These are phyloP conservation scores for Petrocephalus schoutedeni DNA, from an alignment of 2,797 vertebrate species.

Conservation along the genomic window DNA sequence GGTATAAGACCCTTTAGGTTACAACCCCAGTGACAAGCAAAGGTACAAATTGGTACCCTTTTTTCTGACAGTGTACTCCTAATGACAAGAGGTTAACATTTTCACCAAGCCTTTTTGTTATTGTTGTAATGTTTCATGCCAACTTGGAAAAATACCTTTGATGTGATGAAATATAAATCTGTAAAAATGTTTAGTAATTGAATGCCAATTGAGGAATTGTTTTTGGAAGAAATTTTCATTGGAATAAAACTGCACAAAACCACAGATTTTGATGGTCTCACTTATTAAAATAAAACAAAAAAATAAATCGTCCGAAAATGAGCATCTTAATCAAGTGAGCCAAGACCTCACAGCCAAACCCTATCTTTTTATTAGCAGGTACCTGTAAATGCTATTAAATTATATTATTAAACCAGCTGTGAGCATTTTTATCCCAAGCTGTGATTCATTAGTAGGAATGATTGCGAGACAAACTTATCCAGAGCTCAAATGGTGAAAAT, in stretches of 20 bases:
- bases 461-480: slow-evolving; percentile 1
- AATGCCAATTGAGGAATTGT: neutral
- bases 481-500: neutral
- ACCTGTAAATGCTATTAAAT: slow-evolving; percentile 15
- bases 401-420: neutral
- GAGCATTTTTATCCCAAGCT: slow-evolving; percentile 16
- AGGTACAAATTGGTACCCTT: no score
- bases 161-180: neutral
- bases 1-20: no score
- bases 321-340: neutral
- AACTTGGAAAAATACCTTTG: neutral
- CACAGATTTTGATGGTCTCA: neutral
- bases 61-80: neutral
- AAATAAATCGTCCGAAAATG: neutral
- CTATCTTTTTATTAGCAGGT: slow-evolving; percentile 3
- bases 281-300: neutral
- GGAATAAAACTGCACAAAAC: neutral
- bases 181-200: neutral
- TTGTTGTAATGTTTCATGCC: neutral
- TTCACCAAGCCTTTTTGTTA: neutral
- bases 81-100: neutral
- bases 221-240: neutral
- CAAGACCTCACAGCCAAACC: neutral
- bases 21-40: no score
- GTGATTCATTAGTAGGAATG: slow-evolving; percentile 21